phyloP scores from a whole-genome alignment of 1,140 invertebrate species.

The Dreissena rostriformis region DNA sequence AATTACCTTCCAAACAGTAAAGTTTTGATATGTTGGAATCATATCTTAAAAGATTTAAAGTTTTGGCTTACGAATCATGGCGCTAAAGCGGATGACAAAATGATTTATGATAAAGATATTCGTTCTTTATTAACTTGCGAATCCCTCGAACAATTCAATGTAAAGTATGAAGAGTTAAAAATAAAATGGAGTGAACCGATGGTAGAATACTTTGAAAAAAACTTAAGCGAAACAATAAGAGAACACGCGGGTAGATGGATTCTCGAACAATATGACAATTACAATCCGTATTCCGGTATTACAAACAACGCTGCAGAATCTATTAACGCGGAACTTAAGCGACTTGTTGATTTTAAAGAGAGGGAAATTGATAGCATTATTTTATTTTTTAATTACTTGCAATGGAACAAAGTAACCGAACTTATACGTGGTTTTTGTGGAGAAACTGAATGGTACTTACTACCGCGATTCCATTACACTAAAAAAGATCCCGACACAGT shows the following conservation, averaged over 20 bases:
- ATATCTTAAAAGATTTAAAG: conserved; percentile 37
- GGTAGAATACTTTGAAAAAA: conserved; percentile 35
- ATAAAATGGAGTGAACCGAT: conserved; percentile 29
- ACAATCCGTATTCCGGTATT: conserved; percentile 36
- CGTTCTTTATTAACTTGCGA: conserved; percentile 16
- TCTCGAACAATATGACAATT: conserved; percentile 18
- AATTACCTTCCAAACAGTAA: not conserved
- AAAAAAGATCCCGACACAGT: conserved; percentile 14
- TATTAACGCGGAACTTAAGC: conserved; percentile 23
- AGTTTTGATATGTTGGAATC: conserved; percentile 36
- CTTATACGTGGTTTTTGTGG: conserved; percentile 11
- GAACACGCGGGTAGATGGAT: not conserved
- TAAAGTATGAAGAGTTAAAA: conserved; percentile 25
- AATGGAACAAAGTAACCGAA: conserved; percentile 9
- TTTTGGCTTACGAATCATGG: conserved; percentile 33
- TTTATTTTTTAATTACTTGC: conserved; percentile 30
- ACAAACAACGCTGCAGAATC: conserved; percentile 2
- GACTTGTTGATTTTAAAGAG: conserved; percentile 30
- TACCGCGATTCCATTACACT: not conserved
- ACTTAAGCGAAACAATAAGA: conserved; percentile 7
- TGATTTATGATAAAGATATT: conserved; percentile 3
- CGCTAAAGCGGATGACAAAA: not conserved
- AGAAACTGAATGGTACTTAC: conserved; percentile 28
- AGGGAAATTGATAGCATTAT: conserved; percentile 14
- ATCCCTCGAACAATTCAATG: conserved; percentile 17